These are phyloP conservation scores for Trissonchulus sp. DNA, from an alignment of 2,888 invertebrate species.

Conservation along the genomic window DNA sequence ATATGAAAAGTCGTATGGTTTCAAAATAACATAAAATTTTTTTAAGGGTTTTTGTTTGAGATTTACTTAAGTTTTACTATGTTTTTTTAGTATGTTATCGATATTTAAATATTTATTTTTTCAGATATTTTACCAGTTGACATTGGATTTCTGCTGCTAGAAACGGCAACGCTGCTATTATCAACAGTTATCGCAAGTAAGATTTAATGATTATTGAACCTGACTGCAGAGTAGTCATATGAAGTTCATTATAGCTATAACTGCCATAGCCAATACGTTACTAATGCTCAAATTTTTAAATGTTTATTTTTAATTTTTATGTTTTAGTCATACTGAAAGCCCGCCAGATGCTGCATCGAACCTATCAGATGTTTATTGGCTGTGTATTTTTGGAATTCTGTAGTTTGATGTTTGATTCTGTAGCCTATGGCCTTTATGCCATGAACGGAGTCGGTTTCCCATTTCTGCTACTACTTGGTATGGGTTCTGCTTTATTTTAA, in stretches of 20 bases:
- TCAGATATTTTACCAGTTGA: slow-evolving; percentile 78
- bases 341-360: slow-evolving; percentile 74
- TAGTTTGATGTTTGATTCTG: slow-evolving; percentile 65
- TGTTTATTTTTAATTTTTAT: too few species aligned
- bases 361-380: slow-evolving; percentile 74
- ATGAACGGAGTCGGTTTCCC: slow-evolving; percentile 65
- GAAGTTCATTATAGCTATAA: too few species aligned
- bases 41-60: slow-evolving; percentile 33
- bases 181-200: slow-evolving; percentile 65
- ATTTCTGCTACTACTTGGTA: slow-evolving; percentile 55
- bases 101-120: slow-evolving; percentile 38
- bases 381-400: slow-evolving; percentile 65
- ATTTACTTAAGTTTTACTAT: slow-evolving; percentile 26
- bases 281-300: too few species aligned
- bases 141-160: slow-evolving; percentile 67
- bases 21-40: too few species aligned
- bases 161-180: slow-evolving; percentile 66
- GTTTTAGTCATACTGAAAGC: slow-evolving; percentile 67
- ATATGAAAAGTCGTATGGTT: too few species aligned
- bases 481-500: too few species aligned
- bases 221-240: too few species aligned
- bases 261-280: too few species aligned
- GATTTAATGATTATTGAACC: too few species aligned
- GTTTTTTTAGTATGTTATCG: background rate
- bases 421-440: slow-evolving; percentile 72